Base-by-base conservation (phyloP, 2,113 vertebrate species). In the Charina bottae region DNA sequence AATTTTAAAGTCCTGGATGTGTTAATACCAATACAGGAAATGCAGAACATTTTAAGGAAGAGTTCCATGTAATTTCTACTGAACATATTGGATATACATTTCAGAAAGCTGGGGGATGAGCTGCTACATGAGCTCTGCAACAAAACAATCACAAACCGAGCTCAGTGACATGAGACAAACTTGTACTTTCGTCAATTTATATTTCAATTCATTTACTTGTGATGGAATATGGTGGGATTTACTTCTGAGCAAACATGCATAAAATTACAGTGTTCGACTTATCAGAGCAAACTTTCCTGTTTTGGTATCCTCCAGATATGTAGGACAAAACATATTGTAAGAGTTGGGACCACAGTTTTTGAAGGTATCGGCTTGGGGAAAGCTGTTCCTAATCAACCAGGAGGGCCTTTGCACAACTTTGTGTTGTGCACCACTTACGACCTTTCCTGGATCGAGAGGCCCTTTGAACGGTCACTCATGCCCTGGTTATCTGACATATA, bases 1-100 rank as follows among this genome's bases (percentile, higher is more conserved):
- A 59, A 60, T 83, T 37, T 8, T 49, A 84, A 84, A 58, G 28
- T 7, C n/a, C 26, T 58, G 33, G 23, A 1, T 55, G 12, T 88
- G 56, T 37, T 92, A 37, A 54, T 72, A 72, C n/a, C 15, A n/a
- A 89, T 62, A 23, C 84, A 15, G 87, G 60, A 92, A 92, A 89
- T 92, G 8, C 42, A 89, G 84, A 59, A 60, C 1, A 21, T 88
- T 88, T 56, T 58, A 92, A 92, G 6, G 58, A 62, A 42, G 17
- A 19, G 17, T 78, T 42, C 17, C 17, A 78, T 37, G 33, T 78
- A 78, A 42, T 78, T 33, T 78, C 33, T 78, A 78, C 33, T 42
- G 33, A 78, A 78, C 72, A 4, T 78, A n/a, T 78, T 78, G 17
- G 72, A 37, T 37, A 42, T 42, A 42, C 2, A 37, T 72, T 72